Evolutionary conservation across 2,888 invertebrate species (phyloP).

Genomic region (Apodemia zela): DNA sequence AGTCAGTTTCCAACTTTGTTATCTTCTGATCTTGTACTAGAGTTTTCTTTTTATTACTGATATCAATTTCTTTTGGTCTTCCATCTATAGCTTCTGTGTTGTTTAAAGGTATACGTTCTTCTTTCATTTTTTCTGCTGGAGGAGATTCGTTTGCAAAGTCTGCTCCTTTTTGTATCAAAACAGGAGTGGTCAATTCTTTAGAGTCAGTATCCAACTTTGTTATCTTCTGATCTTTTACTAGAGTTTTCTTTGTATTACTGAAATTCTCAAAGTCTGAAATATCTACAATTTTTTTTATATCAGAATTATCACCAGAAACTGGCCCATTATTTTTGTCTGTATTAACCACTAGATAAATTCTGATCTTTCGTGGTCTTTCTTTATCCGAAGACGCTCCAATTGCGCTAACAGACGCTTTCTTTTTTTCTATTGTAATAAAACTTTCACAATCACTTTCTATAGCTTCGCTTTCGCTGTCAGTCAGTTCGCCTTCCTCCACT

Average conservation of each 20-base stretch:
- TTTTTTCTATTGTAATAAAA: constrained; percentile 49
- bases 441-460: constrained; percentile 68
- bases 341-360: constrained; percentile 58
- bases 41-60: constrained; percentile 28
- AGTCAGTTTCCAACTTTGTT: neutral
- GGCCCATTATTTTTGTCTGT: constrained; percentile 39
- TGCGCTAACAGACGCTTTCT: constrained; percentile 33
- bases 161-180: neutral
- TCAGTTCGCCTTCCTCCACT: constrained; percentile 70
- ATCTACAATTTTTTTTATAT: constrained; percentile 32
- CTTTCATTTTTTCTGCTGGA: neutral
- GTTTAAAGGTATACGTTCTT: neutral
- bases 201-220: neutral
- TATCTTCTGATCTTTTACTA: neutral
- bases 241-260: constrained; percentile 29
- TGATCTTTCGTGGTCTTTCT: constrained; percentile 52
- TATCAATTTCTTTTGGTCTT: too few relatives aligned
- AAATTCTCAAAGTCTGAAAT: constrained; percentile 53
- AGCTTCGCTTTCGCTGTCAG: constrained; percentile 70
- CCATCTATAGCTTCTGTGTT: too few relatives aligned
- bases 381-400: constrained; percentile 37
- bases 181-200: neutral
- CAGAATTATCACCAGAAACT: constrained; percentile 22
- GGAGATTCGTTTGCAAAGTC: neutral
- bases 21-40: neutral